Percentiles rank a stretch among this genome's conserved stretches.
phyloP scores from a whole-genome alignment of 2,888 invertebrate genomes.

The Ophonus ardosiacus region DNA sequence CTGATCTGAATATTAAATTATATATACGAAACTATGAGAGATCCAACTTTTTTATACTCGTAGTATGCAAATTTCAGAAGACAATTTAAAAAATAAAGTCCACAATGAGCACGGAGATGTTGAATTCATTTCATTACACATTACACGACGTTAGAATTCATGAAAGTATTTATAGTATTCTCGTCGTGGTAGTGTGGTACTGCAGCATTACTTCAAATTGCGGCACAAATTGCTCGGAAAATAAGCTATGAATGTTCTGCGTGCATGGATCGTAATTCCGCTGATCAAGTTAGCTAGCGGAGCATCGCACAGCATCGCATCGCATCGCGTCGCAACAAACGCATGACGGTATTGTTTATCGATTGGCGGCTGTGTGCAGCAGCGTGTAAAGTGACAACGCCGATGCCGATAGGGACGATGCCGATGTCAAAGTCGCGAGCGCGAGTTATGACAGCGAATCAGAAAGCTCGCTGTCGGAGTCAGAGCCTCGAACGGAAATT shows the following conservation, averaged over 20 bases:
- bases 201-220: constrained; percentile 23
- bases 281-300: constrained; percentile 9
- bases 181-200: not conserved
- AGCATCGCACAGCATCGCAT: not conserved
- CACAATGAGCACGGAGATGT: not conserved
- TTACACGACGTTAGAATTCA: not conserved
- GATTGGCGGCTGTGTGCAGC: constrained; percentile 48
- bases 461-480: constrained; percentile 69
- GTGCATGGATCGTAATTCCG: not conserved
- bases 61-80: not conserved
- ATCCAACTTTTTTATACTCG: not conserved
- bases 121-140: not conserved
- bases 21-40: no score
- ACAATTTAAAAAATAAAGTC: not conserved
- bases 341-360: constrained; percentile 53
- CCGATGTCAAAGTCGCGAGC: constrained; percentile 51
- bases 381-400: constrained; percentile 60
- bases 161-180: constrained; percentile 17
- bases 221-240: constrained; percentile 31
- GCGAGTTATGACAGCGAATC: constrained; percentile 69
- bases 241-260: constrained; percentile 33
- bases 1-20: no score
- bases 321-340: constrained; percentile 31
- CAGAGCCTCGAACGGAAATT: constrained; percentile 70
- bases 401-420: constrained; percentile 50